These are phyloP conservation scores for Tychaedon coryphoeus DNA, from an alignment of 2,113 vertebrate genomes.

Conservation along the genomic window DNA sequence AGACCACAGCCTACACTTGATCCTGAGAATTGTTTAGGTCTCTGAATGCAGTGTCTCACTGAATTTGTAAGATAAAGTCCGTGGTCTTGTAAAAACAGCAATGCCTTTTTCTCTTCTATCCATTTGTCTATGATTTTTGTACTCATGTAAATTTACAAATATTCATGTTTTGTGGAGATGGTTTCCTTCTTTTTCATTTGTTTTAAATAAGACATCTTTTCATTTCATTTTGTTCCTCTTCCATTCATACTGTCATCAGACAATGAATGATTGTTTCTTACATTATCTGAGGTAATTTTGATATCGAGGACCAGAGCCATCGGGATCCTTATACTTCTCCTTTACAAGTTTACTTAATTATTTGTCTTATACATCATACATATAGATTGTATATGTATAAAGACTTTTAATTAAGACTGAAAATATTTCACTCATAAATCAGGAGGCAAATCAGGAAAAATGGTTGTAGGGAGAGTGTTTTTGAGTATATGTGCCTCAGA, in stretches of 20 bases:
- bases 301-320: not conserved
- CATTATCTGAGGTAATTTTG: not conserved
- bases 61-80: not conserved
- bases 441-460: not conserved
- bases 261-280: not conserved
- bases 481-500: not conserved
- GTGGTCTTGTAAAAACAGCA: not conserved
- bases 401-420: not conserved
- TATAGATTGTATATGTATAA: not conserved
- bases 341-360: not conserved
- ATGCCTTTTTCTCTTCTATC: not conserved
- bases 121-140: not conserved
- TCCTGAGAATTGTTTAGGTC: not conserved
- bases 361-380: not conserved
- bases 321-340: not conserved
- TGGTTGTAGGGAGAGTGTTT: rapidly evolving
- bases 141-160: not conserved
- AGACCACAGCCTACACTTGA: not conserved
- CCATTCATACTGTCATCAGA: not conserved
- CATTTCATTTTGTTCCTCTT: not conserved
- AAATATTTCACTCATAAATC: not conserved
- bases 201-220: not conserved
- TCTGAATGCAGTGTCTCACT: not conserved
- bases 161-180: not conserved
- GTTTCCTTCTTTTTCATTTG: not conserved